phyloP scores from a whole-genome alignment of 2,888 invertebrate genomes.

The Sinotaia quadrata region DNA sequence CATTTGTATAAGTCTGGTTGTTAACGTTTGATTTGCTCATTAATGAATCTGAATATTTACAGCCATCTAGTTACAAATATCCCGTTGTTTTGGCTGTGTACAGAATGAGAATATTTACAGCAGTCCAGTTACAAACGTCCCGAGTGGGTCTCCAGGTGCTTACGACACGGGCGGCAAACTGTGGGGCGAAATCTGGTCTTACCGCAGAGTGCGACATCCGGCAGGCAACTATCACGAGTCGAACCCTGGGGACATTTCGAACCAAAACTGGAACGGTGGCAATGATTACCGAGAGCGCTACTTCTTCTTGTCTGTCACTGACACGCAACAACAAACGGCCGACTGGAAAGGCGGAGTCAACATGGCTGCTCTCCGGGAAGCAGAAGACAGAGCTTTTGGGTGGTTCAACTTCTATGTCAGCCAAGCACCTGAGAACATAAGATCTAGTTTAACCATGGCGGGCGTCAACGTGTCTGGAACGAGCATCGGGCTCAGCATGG shows the following conservation, averaged over 20 bases:
- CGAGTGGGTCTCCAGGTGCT: slow-evolving; percentile 11
- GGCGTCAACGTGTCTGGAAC: too few species aligned
- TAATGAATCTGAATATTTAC: too few species aligned
- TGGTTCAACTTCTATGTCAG: neutral
- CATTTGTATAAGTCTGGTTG: too few species aligned
- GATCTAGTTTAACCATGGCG: slow-evolving; percentile 1
- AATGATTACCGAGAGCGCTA: slow-evolving; percentile 35
- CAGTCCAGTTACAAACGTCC: neutral
- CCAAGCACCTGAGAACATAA: neutral
- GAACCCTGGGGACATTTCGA: slow-evolving; percentile 33
- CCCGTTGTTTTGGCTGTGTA: too few species aligned
- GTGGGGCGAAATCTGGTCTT: slow-evolving; percentile 39
- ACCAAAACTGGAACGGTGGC: slow-evolving; percentile 38
- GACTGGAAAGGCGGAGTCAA: slow-evolving; percentile 6
- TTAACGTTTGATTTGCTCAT: too few species aligned
- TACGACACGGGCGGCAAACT: slow-evolving; percentile 21
- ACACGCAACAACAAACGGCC: slow-evolving; percentile 16
- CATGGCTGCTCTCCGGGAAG: neutral
- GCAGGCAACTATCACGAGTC: slow-evolving; percentile 12
- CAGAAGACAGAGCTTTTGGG: neutral
- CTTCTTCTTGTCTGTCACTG: slow-evolving; percentile 23
- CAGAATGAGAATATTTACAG: too few species aligned
- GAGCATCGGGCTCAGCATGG: too few species aligned
- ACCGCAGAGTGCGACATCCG: slow-evolving; percentile 28
- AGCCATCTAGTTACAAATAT: too few species aligned